These are phyloP conservation scores for Oenanthe oenanthe DNA, from an alignment of 2,113 vertebrate species.

Conservation along the genomic window DNA sequence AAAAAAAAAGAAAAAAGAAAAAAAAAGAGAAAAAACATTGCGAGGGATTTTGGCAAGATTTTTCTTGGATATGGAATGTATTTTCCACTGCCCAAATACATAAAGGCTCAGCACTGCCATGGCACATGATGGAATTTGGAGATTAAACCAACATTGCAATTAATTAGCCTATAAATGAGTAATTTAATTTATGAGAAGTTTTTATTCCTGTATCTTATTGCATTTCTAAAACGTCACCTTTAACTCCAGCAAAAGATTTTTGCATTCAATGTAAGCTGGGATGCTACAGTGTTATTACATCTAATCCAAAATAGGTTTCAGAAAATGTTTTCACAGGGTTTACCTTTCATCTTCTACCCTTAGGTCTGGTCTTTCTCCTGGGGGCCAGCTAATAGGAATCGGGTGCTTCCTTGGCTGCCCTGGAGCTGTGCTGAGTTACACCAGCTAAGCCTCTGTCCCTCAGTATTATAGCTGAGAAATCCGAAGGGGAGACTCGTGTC, in stretches of 20 bases:
- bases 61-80: conserved; percentile 58
- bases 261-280: neutral
- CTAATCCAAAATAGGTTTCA: neutral
- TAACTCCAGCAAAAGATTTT: neutral
- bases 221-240: neutral
- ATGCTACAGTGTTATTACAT: neutral
- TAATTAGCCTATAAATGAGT: conserved; percentile 43
- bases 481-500: neutral
- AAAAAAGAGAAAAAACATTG: neutral
- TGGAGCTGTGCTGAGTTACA: neutral
- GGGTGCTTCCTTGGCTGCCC: neutral
- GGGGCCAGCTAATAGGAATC: neutral
- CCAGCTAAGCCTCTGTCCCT: neutral
- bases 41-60: conserved; percentile 63
- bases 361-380: neutral
- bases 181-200: neutral
- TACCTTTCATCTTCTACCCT: neutral
- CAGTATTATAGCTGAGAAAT: neutral
- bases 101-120: conserved; percentile 32
- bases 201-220: neutral
- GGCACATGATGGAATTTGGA: conserved; percentile 42
- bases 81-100: conserved; percentile 53
- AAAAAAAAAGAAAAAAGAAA: no score
- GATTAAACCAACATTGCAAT: conserved; percentile 68
- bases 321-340: conserved; percentile 18